Percentiles rank a stretch among this genome's conserved stretches.
phyloP scores from a whole-genome alignment of 2,888 invertebrate genomes.

The Zaprionus obscuricornis region DNA sequence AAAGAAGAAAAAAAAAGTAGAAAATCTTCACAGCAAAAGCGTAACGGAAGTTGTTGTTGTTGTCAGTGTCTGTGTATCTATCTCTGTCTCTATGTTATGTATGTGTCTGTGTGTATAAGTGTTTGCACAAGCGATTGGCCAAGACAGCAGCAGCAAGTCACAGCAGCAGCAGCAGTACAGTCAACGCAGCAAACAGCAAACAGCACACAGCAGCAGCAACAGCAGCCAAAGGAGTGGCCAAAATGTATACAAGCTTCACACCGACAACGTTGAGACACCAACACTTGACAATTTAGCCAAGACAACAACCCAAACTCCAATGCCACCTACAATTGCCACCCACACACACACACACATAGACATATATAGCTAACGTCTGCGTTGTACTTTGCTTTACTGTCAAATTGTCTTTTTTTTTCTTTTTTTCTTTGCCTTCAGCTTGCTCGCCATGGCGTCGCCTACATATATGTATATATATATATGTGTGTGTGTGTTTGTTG shows the following conservation, averaged over 20 bases:
- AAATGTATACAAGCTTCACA: conserved; percentile 83
- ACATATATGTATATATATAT: too few relatives aligned
- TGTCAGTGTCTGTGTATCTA: conserved; percentile 4
- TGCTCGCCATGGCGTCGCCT: too few relatives aligned
- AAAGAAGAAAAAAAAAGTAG: background rate
- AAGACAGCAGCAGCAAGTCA: conserved; percentile 52
- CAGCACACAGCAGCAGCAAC: background rate
- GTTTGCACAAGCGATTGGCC: conserved; percentile 84
- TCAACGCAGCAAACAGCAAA: conserved; percentile 7
- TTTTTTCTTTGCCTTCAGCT: too few relatives aligned
- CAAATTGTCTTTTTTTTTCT: too few relatives aligned
- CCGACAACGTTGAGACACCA: conserved; percentile 69
- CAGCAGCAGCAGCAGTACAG: conserved; percentile 61
- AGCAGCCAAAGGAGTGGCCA: conserved; percentile 81
- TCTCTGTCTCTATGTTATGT: too few relatives aligned
- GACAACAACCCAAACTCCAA: conserved; percentile 5
- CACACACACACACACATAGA: conserved; percentile 10
- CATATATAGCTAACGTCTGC: conserved; percentile 1
- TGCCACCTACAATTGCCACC: background rate
- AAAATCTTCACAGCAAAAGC: conserved; percentile 36
- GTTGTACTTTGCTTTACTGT: too few relatives aligned
- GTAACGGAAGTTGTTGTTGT: conserved; percentile 26
- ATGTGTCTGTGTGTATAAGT: conserved; percentile 52
- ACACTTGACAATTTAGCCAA: conserved; percentile 67
- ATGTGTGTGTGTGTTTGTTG: too few relatives aligned